These are phyloP conservation scores for Pelobates cultripes DNA, from an alignment of 2,797 vertebrate species.

Conservation along the genomic window DNA sequence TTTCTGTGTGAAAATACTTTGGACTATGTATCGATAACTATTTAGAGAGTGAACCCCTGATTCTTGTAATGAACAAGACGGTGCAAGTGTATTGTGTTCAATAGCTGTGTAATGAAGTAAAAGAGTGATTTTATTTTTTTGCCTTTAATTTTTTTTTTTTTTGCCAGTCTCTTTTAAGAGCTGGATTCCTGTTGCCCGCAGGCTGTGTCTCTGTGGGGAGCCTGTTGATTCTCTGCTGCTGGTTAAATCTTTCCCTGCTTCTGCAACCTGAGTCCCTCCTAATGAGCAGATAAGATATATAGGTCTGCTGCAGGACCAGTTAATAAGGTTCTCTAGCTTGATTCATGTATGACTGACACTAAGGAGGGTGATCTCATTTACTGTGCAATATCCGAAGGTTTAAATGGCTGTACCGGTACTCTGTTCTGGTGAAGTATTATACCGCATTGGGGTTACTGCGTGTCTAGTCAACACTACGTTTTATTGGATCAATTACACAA, in stretches of 20 bases:
- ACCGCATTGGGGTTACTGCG: neutral
- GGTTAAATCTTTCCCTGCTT: constrained; percentile 5
- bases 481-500: neutral
- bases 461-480: neutral
- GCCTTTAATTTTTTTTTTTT: neutral
- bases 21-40: no score
- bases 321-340: constrained; percentile 18
- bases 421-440: neutral
- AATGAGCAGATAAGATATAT: constrained; percentile 34
- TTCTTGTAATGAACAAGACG: no score
- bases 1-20: no score
- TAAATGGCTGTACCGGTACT: neutral
- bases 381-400: neutral
- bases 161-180: neutral
- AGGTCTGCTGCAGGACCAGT: constrained; percentile 15
- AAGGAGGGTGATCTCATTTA: constrained; percentile 16
- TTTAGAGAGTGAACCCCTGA: no score
- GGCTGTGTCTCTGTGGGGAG: constrained; percentile 4
- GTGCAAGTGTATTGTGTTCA: no score
- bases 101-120: no score
- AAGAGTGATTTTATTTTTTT: no score
- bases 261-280: constrained; percentile 1
- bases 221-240: neutral
- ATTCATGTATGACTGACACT: constrained; percentile 28
- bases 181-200: neutral